phyloP scores from a whole-genome alignment of 37 sponge, comb jelly and placozoan genomes.

The Halichondria panicea region DNA sequence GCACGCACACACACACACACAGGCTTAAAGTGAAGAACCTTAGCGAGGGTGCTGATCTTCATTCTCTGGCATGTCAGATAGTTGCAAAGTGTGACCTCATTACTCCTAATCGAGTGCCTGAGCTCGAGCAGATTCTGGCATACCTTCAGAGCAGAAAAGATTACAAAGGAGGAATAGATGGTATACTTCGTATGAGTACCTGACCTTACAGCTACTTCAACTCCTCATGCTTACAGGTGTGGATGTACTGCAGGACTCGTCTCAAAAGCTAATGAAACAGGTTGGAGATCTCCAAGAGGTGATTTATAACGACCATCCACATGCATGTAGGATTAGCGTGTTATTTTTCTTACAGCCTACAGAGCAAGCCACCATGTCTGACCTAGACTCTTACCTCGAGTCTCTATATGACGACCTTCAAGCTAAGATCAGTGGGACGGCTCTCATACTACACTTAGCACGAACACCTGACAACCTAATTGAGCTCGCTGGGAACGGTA shows the following conservation, averaged over 20 bases:
- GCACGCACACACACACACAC: too few species aligned
- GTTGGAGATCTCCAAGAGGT: slow-evolving; percentile 35
- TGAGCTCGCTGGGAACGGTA: slow-evolving; percentile 76
- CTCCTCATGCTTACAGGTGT: slow-evolving; percentile 18
- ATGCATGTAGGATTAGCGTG: neutral
- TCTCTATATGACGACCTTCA: slow-evolving; percentile 85
- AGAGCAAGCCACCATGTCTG: slow-evolving; percentile 79
- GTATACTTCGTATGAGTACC: too few species aligned
- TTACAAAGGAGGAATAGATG: too few species aligned
- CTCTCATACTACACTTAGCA: slow-evolving; percentile 88
- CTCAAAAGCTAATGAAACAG: slow-evolving; percentile 41
- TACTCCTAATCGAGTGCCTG: slow-evolving; percentile 72
- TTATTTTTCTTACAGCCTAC: slow-evolving; percentile 20
- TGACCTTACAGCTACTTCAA: neutral
- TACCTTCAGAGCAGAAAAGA: slow-evolving; percentile 73
- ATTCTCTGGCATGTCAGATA: slow-evolving; percentile 63
- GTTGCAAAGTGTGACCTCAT: slow-evolving; percentile 70
- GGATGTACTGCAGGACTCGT: slow-evolving; percentile 46
- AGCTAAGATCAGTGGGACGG: slow-evolving; percentile 80
- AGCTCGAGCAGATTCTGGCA: slow-evolving; percentile 86
- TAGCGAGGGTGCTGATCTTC: slow-evolving; percentile 46
- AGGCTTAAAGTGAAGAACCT: slow-evolving; percentile 75
- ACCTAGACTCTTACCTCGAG: slow-evolving; percentile 86
- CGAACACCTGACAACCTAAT: slow-evolving; percentile 93
- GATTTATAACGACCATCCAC: neutral